Evolutionary conservation across 2,113 vertebrate genomes (phyloP).

Genomic region (Sula dactylatra): DNA sequence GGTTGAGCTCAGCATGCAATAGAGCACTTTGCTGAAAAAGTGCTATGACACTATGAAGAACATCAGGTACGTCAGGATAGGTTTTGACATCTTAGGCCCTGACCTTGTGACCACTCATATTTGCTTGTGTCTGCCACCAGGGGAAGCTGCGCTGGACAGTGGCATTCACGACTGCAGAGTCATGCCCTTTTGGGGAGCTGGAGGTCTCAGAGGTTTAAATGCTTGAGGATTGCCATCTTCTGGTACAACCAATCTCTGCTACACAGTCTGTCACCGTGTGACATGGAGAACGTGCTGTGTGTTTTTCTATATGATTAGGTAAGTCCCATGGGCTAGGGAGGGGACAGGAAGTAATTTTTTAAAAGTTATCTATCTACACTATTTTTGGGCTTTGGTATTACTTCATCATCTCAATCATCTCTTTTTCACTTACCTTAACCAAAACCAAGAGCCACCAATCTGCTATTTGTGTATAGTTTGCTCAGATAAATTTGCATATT

Average conservation of each 20-base stretch:
- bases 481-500: not conserved
- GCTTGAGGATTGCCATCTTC: not conserved
- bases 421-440: not conserved
- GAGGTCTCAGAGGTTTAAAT: not conserved
- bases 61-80: not conserved
- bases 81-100: not conserved
- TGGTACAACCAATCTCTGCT: not conserved
- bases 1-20: not conserved
- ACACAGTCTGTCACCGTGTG: fast-evolving
- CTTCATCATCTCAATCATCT: not conserved
- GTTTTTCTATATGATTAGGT: not conserved
- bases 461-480: not conserved
- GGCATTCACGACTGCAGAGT: not conserved
- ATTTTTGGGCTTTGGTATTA: not conserved
- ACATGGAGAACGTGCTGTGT: not conserved
- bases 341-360: not conserved
- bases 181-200: not conserved
- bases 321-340: not conserved
- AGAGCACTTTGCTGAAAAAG: not conserved
- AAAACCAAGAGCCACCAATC: not conserved
- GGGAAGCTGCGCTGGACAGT: not conserved
- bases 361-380: not conserved
- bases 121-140: not conserved
- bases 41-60: not conserved
- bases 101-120: not conserved